phyloP scores from a whole-genome alignment of 2,113 vertebrate genomes.

The Grammomys surdaster region DNA sequence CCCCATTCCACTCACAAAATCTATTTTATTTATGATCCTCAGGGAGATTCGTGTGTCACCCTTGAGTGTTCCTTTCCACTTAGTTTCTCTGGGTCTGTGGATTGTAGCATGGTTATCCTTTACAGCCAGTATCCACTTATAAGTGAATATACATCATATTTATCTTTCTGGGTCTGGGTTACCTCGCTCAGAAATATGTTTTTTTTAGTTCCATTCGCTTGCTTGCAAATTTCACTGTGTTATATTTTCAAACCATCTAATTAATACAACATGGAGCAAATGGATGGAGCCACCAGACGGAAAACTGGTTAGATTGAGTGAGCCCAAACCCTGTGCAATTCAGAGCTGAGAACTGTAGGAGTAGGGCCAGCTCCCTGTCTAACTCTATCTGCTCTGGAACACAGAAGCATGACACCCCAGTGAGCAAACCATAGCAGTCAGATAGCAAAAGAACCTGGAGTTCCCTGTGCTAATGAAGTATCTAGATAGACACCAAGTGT shows the following conservation, averaged over 20 bases:
- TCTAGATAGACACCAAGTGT: too few species aligned
- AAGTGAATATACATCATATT: not conserved
- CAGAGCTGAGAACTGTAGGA: too few species aligned
- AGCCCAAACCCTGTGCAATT: too few species aligned
- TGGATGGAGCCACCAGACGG: accelerated
- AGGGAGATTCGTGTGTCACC: not conserved
- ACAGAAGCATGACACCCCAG: too few species aligned
- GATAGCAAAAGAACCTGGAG: too few species aligned
- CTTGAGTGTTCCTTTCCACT: not conserved
- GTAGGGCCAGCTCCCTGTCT: too few species aligned
- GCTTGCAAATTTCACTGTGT: not conserved
- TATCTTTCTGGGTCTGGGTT: not conserved
- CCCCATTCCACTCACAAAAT: not conserved
- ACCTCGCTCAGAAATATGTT: not conserved
- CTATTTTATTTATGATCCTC: not conserved
- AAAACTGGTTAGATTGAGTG: too few species aligned
- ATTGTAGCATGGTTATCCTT: not conserved
- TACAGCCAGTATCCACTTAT: not conserved
- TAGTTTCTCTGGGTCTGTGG: not conserved
- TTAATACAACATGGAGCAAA: not conserved
- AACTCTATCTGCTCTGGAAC: too few species aligned
- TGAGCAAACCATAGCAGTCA: too few species aligned
- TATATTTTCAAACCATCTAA: not conserved
- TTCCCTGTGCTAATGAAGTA: too few species aligned
- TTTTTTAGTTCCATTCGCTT: not conserved